These are phyloP conservation scores for Pollimyrus isidori DNA, from an alignment of 2,113 vertebrate genomes.

Conservation along the genomic window DNA sequence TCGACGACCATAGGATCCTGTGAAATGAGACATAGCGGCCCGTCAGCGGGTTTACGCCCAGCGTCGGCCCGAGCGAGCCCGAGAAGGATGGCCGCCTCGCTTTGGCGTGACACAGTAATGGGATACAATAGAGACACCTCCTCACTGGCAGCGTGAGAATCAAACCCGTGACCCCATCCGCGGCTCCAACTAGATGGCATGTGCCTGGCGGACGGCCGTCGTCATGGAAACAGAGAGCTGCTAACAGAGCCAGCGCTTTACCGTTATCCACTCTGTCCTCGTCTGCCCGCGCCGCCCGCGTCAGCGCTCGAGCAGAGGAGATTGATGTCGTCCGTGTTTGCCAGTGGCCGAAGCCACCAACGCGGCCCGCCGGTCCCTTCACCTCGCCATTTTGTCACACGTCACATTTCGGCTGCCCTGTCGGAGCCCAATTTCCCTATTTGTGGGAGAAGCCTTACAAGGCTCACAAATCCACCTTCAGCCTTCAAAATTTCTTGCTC, in stretches of 20 bases:
- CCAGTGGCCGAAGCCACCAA: slow-evolving; percentile 38
- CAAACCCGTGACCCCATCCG: neutral
- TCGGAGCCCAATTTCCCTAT: neutral
- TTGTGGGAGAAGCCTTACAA: neutral
- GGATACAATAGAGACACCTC: neutral
- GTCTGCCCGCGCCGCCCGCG: slow-evolving; percentile 57
- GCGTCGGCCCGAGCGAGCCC: neutral
- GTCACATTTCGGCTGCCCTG: neutral
- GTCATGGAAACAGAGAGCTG: slow-evolving; percentile 54
- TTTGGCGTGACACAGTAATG: neutral
- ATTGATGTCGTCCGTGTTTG: slow-evolving; percentile 47
- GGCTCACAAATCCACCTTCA: neutral
- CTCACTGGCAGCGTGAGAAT: neutral
- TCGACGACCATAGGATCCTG: neutral
- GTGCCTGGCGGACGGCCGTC: slow-evolving; percentile 55
- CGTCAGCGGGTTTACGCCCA: neutral
- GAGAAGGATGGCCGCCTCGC: neutral
- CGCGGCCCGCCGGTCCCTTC: slow-evolving; percentile 3
- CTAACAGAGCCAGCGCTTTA: slow-evolving; percentile 42
- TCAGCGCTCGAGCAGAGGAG: slow-evolving; percentile 51
- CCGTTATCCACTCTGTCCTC: slow-evolving; percentile 59
- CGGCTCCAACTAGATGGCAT: slow-evolving; percentile 43
- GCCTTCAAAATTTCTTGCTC: slow-evolving; percentile 8
- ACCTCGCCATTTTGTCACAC: slow-evolving; percentile 17
- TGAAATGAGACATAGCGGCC: neutral